Base-by-base conservation (phyloP, 1,140 invertebrate genomes). In the Agraylea sexmaculata region DNA sequence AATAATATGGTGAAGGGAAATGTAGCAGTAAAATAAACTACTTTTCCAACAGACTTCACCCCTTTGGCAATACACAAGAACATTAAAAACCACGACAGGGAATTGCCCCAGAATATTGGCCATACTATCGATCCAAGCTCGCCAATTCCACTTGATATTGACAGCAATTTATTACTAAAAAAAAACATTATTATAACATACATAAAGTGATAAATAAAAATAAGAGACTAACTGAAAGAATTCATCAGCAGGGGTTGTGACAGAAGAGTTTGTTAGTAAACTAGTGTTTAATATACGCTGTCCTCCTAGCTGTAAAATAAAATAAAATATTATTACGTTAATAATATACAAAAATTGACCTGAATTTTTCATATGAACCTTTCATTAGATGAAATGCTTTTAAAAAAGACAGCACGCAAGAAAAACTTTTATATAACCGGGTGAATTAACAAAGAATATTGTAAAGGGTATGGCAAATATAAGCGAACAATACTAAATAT, bases 1-100 rank as follows among this genome's bases (percentile, higher is more conserved):
- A 77, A 70, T 1, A 92, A 64, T 21, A 91, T 76, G 10, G 89
- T 47, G 58, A 89, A 89, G 0, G 87, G 87, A 59, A 90, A 90
- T 15, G 82, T 68, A 0, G 86, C 86, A 1, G 84, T 86, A 54
- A 87, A 87, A 55, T 88, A 89, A 5, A 86, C 82, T 17, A 75
- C 75, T 66, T 78, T 77, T 45, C 78, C 77, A 27, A 80, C 75
- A 31, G 75, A 74, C 59, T 81, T 77, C 15, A 91, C 81, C 31
- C 87, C 87, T 51, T 83, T 81, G 49, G 78, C 75, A 40, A 90
- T 74, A 53, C 83, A 86, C 15, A 84, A 55, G 56, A 82, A 90
- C 0, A 89, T 73, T 17, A 85, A 58, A 20, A 83, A 53, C 87
- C 87, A 91, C 11, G 83, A 68, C 23, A 79, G 55, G 0, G 78